Conservation (phyloP, 2,113 vertebrate species). For the Nothobranchius kuhntae region DNA sequence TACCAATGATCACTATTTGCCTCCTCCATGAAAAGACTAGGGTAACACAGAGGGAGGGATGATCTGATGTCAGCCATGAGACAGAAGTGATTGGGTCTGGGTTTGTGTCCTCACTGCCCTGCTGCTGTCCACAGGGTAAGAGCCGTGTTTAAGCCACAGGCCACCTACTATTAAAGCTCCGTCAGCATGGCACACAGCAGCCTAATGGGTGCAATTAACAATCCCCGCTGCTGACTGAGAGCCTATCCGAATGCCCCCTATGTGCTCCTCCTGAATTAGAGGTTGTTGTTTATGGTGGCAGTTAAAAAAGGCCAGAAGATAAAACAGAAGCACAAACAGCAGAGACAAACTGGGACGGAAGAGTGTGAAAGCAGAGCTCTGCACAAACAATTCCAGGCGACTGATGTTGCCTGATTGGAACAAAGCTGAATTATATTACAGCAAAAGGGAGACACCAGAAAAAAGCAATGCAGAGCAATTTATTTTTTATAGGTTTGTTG, state of each 20-base stretch:
- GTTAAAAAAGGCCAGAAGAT: constrained; percentile 23
- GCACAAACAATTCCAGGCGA: not conserved
- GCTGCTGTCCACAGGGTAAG: constrained; percentile 34
- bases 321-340: constrained; percentile 7
- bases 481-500: constrained; percentile 11
- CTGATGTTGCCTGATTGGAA: not conserved
- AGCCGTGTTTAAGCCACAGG: constrained; percentile 57
- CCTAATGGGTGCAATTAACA: constrained; percentile 74
- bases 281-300: constrained; percentile 57
- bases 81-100: constrained; percentile 42
- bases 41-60: constrained; percentile 41
- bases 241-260: constrained; percentile 42
- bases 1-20: constrained; percentile 54
- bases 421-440: constrained; percentile 13
- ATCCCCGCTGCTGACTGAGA: constrained; percentile 61
- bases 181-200: constrained; percentile 53
- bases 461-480: constrained; percentile 7
- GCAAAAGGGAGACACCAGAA: constrained; percentile 8
- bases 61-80: constrained; percentile 41
- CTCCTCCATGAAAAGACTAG: constrained; percentile 21
- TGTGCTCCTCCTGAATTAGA: constrained; percentile 46
- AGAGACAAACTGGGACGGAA: constrained; percentile 5
- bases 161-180: constrained; percentile 53
- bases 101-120: constrained; percentile 28
- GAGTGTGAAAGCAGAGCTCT: not conserved